Base-by-base conservation (phyloP, 2,113 vertebrate species). In the Phalacrocorax pelagicus region DNA sequence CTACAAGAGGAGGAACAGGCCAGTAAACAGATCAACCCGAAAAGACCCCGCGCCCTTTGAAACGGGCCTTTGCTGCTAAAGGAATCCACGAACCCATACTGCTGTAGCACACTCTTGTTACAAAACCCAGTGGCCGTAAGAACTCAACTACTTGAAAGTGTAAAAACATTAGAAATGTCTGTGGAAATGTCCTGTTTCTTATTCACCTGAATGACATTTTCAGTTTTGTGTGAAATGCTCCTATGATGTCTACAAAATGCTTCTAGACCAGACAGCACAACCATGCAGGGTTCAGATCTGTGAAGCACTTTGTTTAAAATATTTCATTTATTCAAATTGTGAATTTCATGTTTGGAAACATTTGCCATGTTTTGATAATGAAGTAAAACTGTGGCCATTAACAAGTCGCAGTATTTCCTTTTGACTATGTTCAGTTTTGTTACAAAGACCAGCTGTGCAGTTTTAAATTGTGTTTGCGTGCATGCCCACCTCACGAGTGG, bases 11-110 rank as follows among this genome's bases (percentile, higher is more conserved):
- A 99, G 89, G 99, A 99, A 95, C 99, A 99, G 93, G 99, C 99
- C 69, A 99, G 99, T 98, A 98, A 99, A 98, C 99, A 99, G 98
- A 99, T 99, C 88, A 99, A 99, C 95, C 99, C 99, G n/a, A 99
- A 99, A 96, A 99, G 99, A 98, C 99, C 99, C 91, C 98, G 99
- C 66, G 98, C 99, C 59, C 98, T 99, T 97, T 99, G 98, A 98
- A 97, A 75, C 27, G 34, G 90, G 72, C 52, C 52, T 92, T 92
- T 95, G 97, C 97, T 98, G 97, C 97, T 97, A 90, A 97, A 96
- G 94, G 95, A 97, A 91, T 91, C 96, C 59, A 93, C 5, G 61
- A 97, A 98, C 92, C 95, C 5, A 47, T 97, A 97, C 91, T 97
- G 89, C 94, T 98, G 95, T 98, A 98, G 97, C 95, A 97, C 93